Percentiles rank a stretch among this genome's conserved stretches.
phyloP scores from a whole-genome alignment of 2,888 invertebrate genomes.

The Dryobota labecula region DNA sequence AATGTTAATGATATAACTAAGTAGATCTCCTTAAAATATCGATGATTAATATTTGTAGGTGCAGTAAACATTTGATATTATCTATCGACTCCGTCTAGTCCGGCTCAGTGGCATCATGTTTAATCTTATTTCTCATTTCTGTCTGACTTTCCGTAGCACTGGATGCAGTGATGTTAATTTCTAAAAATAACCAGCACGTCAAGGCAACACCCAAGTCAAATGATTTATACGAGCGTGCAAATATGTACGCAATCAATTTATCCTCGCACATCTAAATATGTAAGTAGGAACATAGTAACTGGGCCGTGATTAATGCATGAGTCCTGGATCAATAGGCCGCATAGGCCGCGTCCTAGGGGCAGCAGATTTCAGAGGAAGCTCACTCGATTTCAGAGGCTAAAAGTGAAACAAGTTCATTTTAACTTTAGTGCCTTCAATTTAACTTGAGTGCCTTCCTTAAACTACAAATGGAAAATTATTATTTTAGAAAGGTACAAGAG shows the following conservation, averaged over 20 bases:
- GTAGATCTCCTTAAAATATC: constrained; percentile 12
- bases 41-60: constrained; percentile 12
- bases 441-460: too few relatives aligned
- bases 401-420: too few relatives aligned
- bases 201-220: constrained; percentile 58
- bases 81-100: constrained; percentile 5
- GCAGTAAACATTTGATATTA: constrained; percentile 23
- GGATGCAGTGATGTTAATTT: constrained; percentile 70
- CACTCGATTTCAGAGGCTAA: too few relatives aligned
- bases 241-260: constrained; percentile 59
- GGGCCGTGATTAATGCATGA: constrained; percentile 25
- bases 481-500: too few relatives aligned
- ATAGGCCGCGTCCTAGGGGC: too few relatives aligned
- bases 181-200: constrained; percentile 72
- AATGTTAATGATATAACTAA: constrained; percentile 1
- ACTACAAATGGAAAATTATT: too few relatives aligned
- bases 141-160: constrained; percentile 40
- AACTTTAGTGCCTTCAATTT: too few relatives aligned
- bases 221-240: constrained; percentile 59
- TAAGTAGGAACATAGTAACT: constrained; percentile 15
- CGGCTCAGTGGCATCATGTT: constrained; percentile 34
- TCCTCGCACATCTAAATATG: constrained; percentile 32
- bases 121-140: constrained; percentile 46
- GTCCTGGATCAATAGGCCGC: too few relatives aligned
- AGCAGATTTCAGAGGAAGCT: too few relatives aligned